Evolutionary conservation across 2,797 vertebrate species (phyloP).

Genomic region (Hoplostethus atlanticus): DNA sequence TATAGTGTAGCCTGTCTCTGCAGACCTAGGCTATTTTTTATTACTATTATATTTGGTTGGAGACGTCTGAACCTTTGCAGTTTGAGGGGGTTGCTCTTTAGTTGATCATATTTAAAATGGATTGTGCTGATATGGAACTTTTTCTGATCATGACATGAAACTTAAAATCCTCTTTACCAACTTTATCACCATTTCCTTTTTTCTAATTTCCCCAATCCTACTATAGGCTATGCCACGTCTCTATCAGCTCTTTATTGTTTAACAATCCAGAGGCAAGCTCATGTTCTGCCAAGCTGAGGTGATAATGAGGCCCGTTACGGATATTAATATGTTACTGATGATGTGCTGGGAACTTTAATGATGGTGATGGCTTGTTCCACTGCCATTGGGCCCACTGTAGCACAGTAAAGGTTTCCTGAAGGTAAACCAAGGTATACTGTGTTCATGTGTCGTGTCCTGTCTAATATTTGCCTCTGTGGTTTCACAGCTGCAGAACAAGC

Average conservation of each 20-base stretch:
- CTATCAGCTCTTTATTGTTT: conserved; percentile 2
- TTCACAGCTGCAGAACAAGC: conserved; percentile 94
- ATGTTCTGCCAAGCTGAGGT: neutral
- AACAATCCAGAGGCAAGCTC: conserved; percentile 9
- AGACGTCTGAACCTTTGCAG: no score
- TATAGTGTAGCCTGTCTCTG: no score
- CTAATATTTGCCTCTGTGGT: conserved; percentile 63
- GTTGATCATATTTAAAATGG: no score
- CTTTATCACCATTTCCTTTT: neutral
- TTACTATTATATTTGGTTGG: no score
- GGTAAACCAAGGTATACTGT: neutral
- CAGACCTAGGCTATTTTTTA: neutral
- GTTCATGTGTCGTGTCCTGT: neutral
- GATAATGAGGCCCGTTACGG: conserved; percentile 22
- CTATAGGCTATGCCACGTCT: neutral
- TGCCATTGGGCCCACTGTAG: neutral
- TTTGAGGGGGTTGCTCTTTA: no score
- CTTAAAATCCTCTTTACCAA: neutral
- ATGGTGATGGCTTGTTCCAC: neutral
- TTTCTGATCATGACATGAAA: no score
- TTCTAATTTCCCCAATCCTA: neutral
- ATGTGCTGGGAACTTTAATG: neutral
- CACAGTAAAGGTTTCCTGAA: neutral
- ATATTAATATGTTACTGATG: conserved; percentile 21
- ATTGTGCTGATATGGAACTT: no score